Evolutionary conservation across 2,888 invertebrate species (phyloP).

Genomic region (Amphipyra tragopoginis): DNA sequence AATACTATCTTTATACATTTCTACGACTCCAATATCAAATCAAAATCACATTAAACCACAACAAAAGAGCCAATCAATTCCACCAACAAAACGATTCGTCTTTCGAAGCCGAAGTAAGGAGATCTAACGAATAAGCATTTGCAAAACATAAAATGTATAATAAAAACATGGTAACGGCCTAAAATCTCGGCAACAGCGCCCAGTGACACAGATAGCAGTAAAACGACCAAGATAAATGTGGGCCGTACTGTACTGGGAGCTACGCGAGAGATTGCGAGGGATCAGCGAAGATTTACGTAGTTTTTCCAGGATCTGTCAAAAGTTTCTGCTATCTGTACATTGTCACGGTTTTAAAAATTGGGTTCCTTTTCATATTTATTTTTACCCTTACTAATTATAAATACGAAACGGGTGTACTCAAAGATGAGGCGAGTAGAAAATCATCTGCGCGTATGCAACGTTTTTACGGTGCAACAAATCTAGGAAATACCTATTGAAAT

Average conservation of each 20-base stretch:
- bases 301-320: too few species aligned
- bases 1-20: slow-evolving; percentile 1
- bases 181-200: slow-evolving; percentile 48
- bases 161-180: slow-evolving; percentile 58
- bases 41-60: slow-evolving; percentile 22
- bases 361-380: too few species aligned
- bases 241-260: slow-evolving; percentile 24
- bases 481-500: too few species aligned
- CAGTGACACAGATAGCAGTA: slow-evolving; percentile 66
- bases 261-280: slow-evolving; percentile 43
- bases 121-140: slow-evolving; percentile 49
- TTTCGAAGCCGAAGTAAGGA: slow-evolving; percentile 36
- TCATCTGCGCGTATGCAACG: too few species aligned
- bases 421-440: too few species aligned
- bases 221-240: slow-evolving; percentile 68
- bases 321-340: too few species aligned
- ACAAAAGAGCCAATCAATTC: slow-evolving; percentile 45
- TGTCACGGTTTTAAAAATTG: too few species aligned
- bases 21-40: slow-evolving; percentile 30
- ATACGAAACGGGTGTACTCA: too few species aligned
- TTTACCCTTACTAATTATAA: too few species aligned
- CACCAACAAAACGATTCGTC: slow-evolving; percentile 29
- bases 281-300: too few species aligned
- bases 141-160: slow-evolving; percentile 52
- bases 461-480: too few species aligned